Conservation (phyloP, 2,797 vertebrate species). For the Ataeniobius toweri region DNA sequence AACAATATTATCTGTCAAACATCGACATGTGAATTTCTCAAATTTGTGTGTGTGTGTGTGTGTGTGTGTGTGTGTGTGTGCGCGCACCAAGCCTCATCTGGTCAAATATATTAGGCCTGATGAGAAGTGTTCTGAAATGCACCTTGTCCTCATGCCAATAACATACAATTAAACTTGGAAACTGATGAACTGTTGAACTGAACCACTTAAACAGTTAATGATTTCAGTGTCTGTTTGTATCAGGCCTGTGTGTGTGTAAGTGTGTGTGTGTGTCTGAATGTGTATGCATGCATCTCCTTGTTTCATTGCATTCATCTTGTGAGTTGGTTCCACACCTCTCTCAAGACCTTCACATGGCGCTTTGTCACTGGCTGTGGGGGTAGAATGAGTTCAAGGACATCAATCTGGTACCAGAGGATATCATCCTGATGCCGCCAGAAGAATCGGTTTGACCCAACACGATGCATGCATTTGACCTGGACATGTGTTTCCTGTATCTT, state of each 20-base stretch:
- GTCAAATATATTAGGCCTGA: background rate
- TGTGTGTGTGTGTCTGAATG: background rate
- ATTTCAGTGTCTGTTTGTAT: background rate
- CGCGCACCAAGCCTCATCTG: no score
- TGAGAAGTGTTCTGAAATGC: background rate
- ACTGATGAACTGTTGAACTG: background rate
- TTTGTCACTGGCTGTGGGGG: background rate
- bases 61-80: background rate
- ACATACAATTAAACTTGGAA: constrained; percentile 5
- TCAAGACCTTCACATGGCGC: constrained; percentile 7
- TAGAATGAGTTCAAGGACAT: constrained; percentile 1
- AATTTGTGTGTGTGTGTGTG: no score
- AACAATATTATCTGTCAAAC: background rate
- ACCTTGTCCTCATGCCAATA: background rate
- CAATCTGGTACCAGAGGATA: constrained; percentile 3
- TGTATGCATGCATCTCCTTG: background rate
- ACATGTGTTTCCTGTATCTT: background rate
- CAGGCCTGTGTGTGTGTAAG: background rate
- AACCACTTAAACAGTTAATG: background rate
- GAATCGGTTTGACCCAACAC: background rate
- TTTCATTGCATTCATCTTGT: constrained; percentile 1
- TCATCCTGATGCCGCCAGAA: background rate
- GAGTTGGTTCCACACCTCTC: background rate
- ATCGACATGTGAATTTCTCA: background rate
- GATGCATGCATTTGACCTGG: background rate